Base-by-base conservation (phyloP, 2,113 vertebrate species). In the western clawed frog (Xenopus tropicalis) region DNA sequence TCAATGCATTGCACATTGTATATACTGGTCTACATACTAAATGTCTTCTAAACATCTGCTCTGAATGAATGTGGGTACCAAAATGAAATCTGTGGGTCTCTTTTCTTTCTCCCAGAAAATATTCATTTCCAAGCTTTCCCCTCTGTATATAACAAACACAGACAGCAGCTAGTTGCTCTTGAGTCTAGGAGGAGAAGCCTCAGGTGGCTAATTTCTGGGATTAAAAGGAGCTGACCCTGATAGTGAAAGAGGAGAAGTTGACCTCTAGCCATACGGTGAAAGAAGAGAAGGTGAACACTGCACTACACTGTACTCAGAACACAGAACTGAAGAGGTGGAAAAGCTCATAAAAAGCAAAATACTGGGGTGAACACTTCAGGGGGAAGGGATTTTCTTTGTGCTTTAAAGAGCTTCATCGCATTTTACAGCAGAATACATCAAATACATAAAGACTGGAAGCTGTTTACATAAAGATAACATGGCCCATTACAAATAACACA, bases 181-280 rank as follows among this genome's bases (percentile, higher is more conserved):
- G 57, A 23, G 61, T 66, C 56, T 79, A 78, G 66, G 70, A 76
- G 77, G 29, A 62, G 24, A 70, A 79, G 64, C 69, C 72, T 81
- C 66, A 79, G 77, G 77, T 84, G 78, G 79, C 69, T 79, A 80
- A 79, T 82, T 65, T 63, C 74, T 84, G 67, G 83, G 66, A 83
- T 78, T 70, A 72, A 81, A 80, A 85, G 20, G 72, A 81, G 46
- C 61, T 77, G 62, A 66, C 61, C 79, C 79, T 74, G 63, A 43
- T 61, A 71, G 65, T 84, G 74, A 85, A 83, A 80, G 69, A 72
- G 71, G 80, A 81, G 80, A 78, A 81, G 76, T 52, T 74, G 65
- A 75, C 72, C 72, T 75, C 72, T 75, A 75, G 68, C 66, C 65
- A 52, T 42, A 69, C 63, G 69, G 66, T 75, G 66, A 69, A 75